These are phyloP conservation scores for Brachyrhaphis roseni DNA, from an alignment of 2,797 vertebrate genomes.

Conservation along the genomic window DNA sequence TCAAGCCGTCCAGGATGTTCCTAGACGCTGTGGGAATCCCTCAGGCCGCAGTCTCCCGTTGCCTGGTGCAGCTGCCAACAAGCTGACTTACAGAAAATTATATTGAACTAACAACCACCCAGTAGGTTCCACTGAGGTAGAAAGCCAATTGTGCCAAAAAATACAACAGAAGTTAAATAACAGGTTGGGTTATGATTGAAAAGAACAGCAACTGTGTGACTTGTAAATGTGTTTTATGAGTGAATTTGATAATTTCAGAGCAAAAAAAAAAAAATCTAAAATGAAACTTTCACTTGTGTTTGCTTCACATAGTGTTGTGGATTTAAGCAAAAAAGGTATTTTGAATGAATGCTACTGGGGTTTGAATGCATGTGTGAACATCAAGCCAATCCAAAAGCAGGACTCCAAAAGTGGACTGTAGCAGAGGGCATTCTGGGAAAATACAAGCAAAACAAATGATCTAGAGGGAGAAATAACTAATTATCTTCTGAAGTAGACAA, in stretches of 20 bases:
- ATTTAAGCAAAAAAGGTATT: neutral
- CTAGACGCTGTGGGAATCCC: conserved; percentile 57
- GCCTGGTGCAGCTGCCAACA: conserved; percentile 55
- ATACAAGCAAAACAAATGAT: no score
- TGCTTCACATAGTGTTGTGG: neutral
- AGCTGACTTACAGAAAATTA: conserved; percentile 46
- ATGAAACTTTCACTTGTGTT: neutral
- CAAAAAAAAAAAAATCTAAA: neutral
- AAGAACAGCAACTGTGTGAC: neutral
- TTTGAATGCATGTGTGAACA: no score
- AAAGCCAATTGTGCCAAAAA: conserved; percentile 9
- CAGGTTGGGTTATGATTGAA: neutral
- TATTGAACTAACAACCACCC: conserved; percentile 54
- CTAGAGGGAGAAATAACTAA: no score
- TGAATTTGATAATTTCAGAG: neutral
- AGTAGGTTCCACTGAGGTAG: conserved; percentile 15
- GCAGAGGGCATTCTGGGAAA: no score
- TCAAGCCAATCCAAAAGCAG: no score
- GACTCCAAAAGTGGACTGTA: no score
- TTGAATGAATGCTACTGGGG: neutral
- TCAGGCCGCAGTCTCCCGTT: conserved; percentile 47
- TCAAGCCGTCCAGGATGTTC: conserved; percentile 60
- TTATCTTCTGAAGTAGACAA: no score
- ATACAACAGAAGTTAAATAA: conserved; percentile 2
- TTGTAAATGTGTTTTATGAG: neutral